Evolutionary conservation across 2,113 vertebrate species (phyloP).

Genomic region (Oryctolagus cuniculus): mOryCun1.1 NC_091439.1:98147501-98148000

Average conservation of each 20-base stretch:
- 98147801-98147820: not conserved
- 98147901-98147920: not conserved
- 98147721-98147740: conserved; percentile 58
- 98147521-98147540: conserved; percentile 59
- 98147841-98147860: not conserved
- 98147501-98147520: conserved; percentile 59
- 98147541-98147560: conserved; percentile 68
- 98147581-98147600: conserved; percentile 44
- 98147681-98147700: conserved; percentile 67
- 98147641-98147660: conserved; percentile 70
- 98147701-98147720: conserved; percentile 70
- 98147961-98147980: not conserved
- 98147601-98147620: conserved; percentile 70
- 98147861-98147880: not conserved
- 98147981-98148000: not conserved
- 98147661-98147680: conserved; percentile 72
- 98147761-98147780: conserved; percentile 33
- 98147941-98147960: conserved; percentile 5
- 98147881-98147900: not conserved
- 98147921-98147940: not conserved
- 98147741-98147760: conserved; percentile 47
- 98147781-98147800: conserved; percentile 26
- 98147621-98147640: conserved; percentile 29
- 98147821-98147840: not conserved
- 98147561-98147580: conserved; percentile 59